Base-by-base conservation (phyloP, 2,888 invertebrate genomes). In the Idaea dimidiata region DNA sequence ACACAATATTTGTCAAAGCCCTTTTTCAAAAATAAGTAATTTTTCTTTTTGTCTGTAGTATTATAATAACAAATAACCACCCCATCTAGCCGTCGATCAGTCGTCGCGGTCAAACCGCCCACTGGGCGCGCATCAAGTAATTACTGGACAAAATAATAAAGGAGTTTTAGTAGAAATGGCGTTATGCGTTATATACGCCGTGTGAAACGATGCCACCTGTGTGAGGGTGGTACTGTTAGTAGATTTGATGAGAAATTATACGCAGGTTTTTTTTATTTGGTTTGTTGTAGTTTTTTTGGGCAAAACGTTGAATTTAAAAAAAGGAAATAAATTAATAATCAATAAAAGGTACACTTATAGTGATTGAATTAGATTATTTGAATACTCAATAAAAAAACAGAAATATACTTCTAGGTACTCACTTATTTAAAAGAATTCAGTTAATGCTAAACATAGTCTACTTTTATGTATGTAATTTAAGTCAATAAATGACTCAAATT, bases 141-240 rank as follows among this genome's bases (percentile, higher is more conserved):
- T 89, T 87, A 87, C 81, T 72, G 84, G 79, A 79, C 84, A 82
- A 78, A 84, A 87, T 86, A 88, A 88, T 83, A 86, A 87, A 89
- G 84, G 88, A 87, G 84, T 79, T 79, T 82, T 88, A 87, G 87
- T 89, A 87, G 86, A 87, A 81, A 75, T 74, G 77, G 76, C 75
- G 74, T 74, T 73, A 72, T 71, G 76, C 75, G 74, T 74, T 73
- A 72, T 73, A 72, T 71, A 73, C 78, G 74, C 80, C 87, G 90
- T 91, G 91, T 91, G 91, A 91, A 91, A 73, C 77, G 81, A 84
- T 81, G 82, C 89, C 91, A 91, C 91, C 91, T 91, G 91, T 87
- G 88, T 67, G 66, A 72, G 82, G 83, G 78, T 74, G 68, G 72
- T n/a, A 70, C 71, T 57, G 69, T 71, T 64, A 66, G 69, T 74